phyloP scores from a whole-genome alignment of 1,140 invertebrate species.

The Trichonephila clavipes region DNA sequence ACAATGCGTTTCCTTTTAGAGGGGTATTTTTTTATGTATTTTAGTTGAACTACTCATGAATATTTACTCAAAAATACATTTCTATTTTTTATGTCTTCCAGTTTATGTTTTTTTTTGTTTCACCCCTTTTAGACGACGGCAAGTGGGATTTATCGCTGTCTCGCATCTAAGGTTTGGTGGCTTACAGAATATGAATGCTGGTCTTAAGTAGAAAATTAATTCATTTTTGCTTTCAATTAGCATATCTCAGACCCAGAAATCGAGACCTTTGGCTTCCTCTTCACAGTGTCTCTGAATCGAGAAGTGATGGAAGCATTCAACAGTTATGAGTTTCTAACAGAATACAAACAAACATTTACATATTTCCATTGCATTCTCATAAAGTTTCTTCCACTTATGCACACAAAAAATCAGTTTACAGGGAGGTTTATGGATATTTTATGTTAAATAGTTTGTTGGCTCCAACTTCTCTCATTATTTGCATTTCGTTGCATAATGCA shows the following conservation, averaged over 20 bases:
- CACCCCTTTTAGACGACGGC: neutral
- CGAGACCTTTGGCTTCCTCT: conserved; percentile 20
- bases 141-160: conserved; percentile 44
- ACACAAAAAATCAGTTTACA: conserved; percentile 64
- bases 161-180: conserved; percentile 31
- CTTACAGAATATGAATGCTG: conserved; percentile 39
- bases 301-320: conserved; percentile 61
- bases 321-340: conserved; percentile 63
- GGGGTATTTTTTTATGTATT: neutral
- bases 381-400: conserved; percentile 35
- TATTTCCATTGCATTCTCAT: conserved; percentile 70
- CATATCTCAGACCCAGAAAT: conserved; percentile 42
- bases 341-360: conserved; percentile 63
- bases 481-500: conserved; percentile 54
- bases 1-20: neutral
- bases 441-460: conserved; percentile 69
- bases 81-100: neutral
- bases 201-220: conserved; percentile 58
- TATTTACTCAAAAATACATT: conserved; percentile 32
- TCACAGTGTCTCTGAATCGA: conserved; percentile 17
- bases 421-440: conserved; percentile 65
- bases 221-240: conserved; percentile 51
- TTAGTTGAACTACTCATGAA: conserved; percentile 34
- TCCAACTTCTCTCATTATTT: conserved; percentile 68
- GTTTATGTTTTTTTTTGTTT: neutral